Evolutionary conservation across 2,888 invertebrate species (phyloP).

Genomic region (Oscheius onirici): DNA sequence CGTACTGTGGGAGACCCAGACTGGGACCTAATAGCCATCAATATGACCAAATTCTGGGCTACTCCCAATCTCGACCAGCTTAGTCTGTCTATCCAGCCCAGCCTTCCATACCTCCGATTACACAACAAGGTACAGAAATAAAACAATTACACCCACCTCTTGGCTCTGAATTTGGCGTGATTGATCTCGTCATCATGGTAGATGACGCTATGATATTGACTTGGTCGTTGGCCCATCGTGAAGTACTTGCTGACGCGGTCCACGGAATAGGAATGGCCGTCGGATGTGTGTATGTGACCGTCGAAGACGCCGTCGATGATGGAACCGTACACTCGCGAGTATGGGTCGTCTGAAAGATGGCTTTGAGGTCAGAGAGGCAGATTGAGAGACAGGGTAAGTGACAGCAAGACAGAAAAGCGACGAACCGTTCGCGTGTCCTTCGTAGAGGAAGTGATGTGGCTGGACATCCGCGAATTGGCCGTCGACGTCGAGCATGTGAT

Average conservation of each 20-base stretch:
- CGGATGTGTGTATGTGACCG: constrained; percentile 83
- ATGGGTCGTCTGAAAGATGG: constrained; percentile 81
- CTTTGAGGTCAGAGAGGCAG: too few species aligned
- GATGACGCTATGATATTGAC: constrained; percentile 70
- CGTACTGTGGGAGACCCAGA: too few species aligned
- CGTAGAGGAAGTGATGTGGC: constrained; percentile 66
- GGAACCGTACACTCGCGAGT: constrained; percentile 89
- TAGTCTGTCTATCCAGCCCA: too few species aligned
- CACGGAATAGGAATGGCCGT: constrained; percentile 84
- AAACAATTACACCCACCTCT: constrained; percentile 37
- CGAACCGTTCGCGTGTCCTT: constrained; percentile 62
- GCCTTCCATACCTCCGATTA: too few species aligned
- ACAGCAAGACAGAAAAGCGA: too few species aligned
- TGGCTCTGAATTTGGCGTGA: constrained; percentile 62
- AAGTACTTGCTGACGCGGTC: constrained; percentile 93
- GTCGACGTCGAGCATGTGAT: constrained; percentile 63
- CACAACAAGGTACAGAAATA: too few species aligned
- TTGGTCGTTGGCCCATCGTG: constrained; percentile 70
- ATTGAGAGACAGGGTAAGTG: too few species aligned
- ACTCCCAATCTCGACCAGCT: too few species aligned
- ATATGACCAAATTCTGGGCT: too few species aligned
- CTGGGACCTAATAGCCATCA: too few species aligned
- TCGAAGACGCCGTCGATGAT: constrained; percentile 93
- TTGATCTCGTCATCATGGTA: constrained; percentile 70
- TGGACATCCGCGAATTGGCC: constrained; percentile 58